Percentiles rank a stretch among this genome's conserved stretches.
Evolutionary conservation across 2,113 vertebrate genomes (phyloP).

Genomic region (Numenius arquata): DNA sequence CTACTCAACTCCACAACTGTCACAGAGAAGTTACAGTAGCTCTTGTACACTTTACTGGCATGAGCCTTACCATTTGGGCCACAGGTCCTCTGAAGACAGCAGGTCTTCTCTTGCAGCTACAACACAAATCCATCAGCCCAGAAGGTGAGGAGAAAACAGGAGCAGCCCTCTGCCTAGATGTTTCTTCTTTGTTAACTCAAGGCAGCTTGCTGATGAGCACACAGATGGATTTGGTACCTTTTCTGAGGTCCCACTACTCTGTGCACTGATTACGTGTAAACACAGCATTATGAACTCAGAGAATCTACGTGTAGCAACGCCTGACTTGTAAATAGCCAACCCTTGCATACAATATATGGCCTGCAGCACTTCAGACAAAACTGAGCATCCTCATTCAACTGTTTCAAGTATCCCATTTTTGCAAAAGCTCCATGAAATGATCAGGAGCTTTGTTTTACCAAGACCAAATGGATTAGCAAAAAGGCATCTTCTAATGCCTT

Average conservation of each 20-base stretch:
- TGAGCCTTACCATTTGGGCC: neutral
- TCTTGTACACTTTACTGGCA: neutral
- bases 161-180: neutral
- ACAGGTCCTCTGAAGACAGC: neutral
- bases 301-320: neutral
- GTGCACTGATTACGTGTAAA: neutral
- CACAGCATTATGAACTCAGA: neutral
- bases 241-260: neutral
- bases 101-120: neutral
- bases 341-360: accelerated
- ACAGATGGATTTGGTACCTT: neutral
- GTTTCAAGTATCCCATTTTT: neutral
- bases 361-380: neutral
- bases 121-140: neutral
- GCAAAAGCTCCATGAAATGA: neutral
- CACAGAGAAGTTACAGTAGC: neutral
- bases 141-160: neutral
- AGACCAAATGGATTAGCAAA: neutral
- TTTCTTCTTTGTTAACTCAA: neutral
- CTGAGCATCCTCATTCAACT: neutral
- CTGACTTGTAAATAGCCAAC: neutral
- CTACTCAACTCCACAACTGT: neutral
- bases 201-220: neutral
- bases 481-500: neutral
- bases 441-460: neutral